Base-by-base conservation (phyloP, 2,888 invertebrate genomes). In the Epistrophella euchroma region DNA sequence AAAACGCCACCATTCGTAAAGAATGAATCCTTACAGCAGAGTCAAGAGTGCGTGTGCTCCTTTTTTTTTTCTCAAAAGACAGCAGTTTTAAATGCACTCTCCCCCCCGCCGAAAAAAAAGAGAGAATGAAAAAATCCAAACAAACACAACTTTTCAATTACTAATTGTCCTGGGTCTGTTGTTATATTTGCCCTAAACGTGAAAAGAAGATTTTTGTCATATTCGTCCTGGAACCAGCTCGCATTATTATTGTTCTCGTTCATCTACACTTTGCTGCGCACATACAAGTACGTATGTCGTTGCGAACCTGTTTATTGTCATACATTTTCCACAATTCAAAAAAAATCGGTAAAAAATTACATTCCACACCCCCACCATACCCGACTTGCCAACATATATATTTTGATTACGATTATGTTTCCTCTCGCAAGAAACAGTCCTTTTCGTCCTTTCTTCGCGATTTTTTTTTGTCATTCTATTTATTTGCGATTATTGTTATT, bases 401-500 rank as follows among this genome's bases (percentile, higher is more conserved):
- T 86, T 86, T 73, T 82, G 74, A 82, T 82, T 82, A 86, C 77
- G 82, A 82, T 82, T 82, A 74, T 74, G 82, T 72, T 50, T 74
- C 70, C 58, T 66, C 58, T 66, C n/a, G 22, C 62, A 70, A 78
- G 68, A 72, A 58, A 10, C 5, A 35, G 35, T 35, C 37, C 19
- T 52, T 11, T 37, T 35, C 35, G 56, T 70, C 58, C 52, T 77
- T 73, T 81, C 17, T 15, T 60, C 11, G 32, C 13, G 19, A 13
- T 52, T 52, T 64, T 43, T 22, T 17, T 66, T 68, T 52, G 35
- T 52, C 47, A 40, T 37, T 66, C 74, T 82, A 86, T 82, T 82
- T 86, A 86, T 86, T 86, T 82, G 71, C 71, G 86, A 86, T 86
- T 86, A 86, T 86, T 86, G n/a, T n/a, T n/a, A 80, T 85, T 85